Base-by-base conservation (phyloP, 2,888 invertebrate species). In the Eupeodes luniger region DNA sequence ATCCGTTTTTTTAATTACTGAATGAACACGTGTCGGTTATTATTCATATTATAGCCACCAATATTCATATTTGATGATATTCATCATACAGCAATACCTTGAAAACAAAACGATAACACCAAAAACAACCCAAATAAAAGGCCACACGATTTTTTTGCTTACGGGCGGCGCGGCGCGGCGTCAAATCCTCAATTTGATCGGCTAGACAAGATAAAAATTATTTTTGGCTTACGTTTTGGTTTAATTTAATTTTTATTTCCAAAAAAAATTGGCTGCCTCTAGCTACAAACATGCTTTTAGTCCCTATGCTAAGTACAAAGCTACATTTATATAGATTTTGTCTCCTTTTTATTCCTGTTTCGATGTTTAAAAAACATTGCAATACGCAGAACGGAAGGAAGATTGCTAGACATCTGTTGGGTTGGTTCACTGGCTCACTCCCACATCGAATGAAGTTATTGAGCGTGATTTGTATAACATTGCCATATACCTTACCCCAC, bases 121-220 rank as follows among this genome's bases (percentile, higher is more conserved):
- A 66, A 57, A 5, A 72, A 57, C 9, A 51, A 66, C 36, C 49
- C 1, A 5, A 36, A 69, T n/a, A 64, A 72, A 44, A 47, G 47
- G 53, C 69, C 53, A 82, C 67, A 82, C 62, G 57, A 34, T 79
- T 79, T 75, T 87, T 87, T 74, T 57, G 87, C 87, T 88, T 85
- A 70, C 81, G 19, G 19, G 1, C 19, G 19, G 19, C n/a, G n/a
- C n/a, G n/a, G n/a, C n/a, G n/a, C 19, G 88, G 88, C 85, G 84
- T 47, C 74, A 85, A 77, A 75, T 75, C 74, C 85, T 75, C 88
- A 62, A 85, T 88, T 88, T 88, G 89, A 89, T 89, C 85, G 89
- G 89, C 89, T 89, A 89, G 89, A 89, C 89, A 89, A 89, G 89
- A 89, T 89, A 85, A 89, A 82, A 85, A 64, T 85, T 85, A 89